Evolutionary conservation across 2,113 vertebrate genomes (phyloP), one percentile per base, ranked within the genome.

Genomic region (Heterochromis multidens): DNA sequence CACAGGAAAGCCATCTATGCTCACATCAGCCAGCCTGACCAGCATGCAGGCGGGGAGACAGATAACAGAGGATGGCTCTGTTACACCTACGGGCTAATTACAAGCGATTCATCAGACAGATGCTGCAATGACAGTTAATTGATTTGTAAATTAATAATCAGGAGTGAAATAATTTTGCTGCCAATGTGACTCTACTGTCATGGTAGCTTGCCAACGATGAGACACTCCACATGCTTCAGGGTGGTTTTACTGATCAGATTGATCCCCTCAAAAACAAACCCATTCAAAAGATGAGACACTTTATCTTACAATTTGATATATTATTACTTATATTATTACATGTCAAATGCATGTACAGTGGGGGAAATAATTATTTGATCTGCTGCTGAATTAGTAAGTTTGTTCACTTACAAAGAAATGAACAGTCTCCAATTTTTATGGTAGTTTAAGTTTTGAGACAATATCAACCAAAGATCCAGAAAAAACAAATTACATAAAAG

Each of bases 141-240:
- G 90, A 95, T 94, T 93, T 77, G 87, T 84, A 84, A 87, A 93
- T 94, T 90, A 92, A 93, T 91, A 93, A 91, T 87, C 67, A 74
- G 58, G 76, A 33, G 33, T 74, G 74, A 89, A 88, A 92, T 85
- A n/a, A 86, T 92, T 90, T 72, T 31, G 43, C 65, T 23, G 77
- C 81, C 80, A 65, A 72, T 72, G 52, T 25, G 79, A 80, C 87
- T 77, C 52, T 67, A 9, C 78, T 16, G 80, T 90, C 90, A 86
- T 21, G 31, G 43, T 81, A 82, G 60, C 60, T 81, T 74, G 88
- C 81, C 76, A 79, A 52, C 1, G 16, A 80, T 3, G 40, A 83
- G 77, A 49, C 57, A 0, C 77, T 63, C 62, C 63, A 25, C 46
- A 21, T 43, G 86, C 90, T 72, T 80, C 40, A 2, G 87, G 90